Evolutionary conservation across 2,888 invertebrate species (phyloP).

Genomic region (Caenorhabditis zanzibari): DNA sequence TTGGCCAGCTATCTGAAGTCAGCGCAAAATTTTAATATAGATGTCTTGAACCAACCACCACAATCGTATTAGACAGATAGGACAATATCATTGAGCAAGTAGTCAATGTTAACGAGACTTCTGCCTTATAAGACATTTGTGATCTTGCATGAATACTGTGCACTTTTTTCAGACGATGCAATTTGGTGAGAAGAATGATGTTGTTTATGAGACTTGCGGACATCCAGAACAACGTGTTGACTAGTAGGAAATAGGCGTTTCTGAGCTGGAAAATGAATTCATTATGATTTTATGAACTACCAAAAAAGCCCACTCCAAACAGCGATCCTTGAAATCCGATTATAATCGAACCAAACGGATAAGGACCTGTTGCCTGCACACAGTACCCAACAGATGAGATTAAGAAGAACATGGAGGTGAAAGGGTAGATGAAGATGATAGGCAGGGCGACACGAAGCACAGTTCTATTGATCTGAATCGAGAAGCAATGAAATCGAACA

Average conservation of each 20-base stretch:
- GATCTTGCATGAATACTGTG: slow-evolving; percentile 16
- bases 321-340: slow-evolving; percentile 26
- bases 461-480: slow-evolving; percentile 27
- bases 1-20: slow-evolving; percentile 30
- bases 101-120: slow-evolving; percentile 51
- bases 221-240: slow-evolving; percentile 44
- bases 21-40: no score
- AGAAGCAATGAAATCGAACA: neutral
- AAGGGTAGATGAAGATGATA: slow-evolving; percentile 40
- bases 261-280: slow-evolving; percentile 12
- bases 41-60: slow-evolving; percentile 23
- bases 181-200: slow-evolving; percentile 20
- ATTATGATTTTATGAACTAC: neutral
- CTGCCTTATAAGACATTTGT: slow-evolving; percentile 21
- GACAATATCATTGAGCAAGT: slow-evolving; percentile 49
- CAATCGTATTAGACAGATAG: slow-evolving; percentile 23
- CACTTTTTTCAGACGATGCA: slow-evolving; percentile 3
- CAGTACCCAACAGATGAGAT: slow-evolving; percentile 45
- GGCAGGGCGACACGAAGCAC: slow-evolving; percentile 31
- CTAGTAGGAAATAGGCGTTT: slow-evolving; percentile 26
- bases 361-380: slow-evolving; percentile 18
- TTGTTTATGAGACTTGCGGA: slow-evolving; percentile 23
- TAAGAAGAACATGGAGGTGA: slow-evolving; percentile 37
- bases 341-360: slow-evolving; percentile 38
- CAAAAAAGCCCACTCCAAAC: slow-evolving; percentile 3